Base-by-base conservation (phyloP, 2,797 vertebrate species). In the Chelon auratus region DNA sequence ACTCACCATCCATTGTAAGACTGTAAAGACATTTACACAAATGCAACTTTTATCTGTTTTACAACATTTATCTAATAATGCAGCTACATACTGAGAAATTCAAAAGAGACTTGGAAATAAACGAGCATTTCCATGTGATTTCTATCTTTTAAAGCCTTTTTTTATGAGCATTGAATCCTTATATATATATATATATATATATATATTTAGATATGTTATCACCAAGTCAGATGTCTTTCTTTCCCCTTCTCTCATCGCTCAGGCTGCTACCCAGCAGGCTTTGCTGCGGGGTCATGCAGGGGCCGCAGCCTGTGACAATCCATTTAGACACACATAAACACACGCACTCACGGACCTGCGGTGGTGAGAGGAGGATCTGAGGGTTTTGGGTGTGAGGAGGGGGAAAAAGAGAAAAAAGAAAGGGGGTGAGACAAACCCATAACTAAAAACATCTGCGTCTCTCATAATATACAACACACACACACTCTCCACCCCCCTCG, bases 391-490 rank as follows among this genome's bases (percentile, higher is more conserved):
- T 81, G 86, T 81, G 83, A 74, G 82, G 81, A 77, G 48, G 93
- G 94, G 94, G 94, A 78, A n/a, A 33, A 33, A 26, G 24, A 26
- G 3, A 26, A 33, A 33, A 7, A 33, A 33, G 6, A 33, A 33
- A 33, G 5, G 70, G 93, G 93, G 92, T 93, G 94, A 94, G 93
- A 95, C 93, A 94, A 94, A 88, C 92, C 86, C 83, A 48, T 97
- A 99, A 98, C 95, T 83, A 88, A 94, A 97, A 97, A 94, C 97
- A 99, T 95, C 95, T 98, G 96, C 90, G 93, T 92, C 84, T 88
- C 92, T 94, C 92, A 95, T 94, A 96, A 95, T 94, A 94, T 92
- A 68, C 61, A 67, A 17, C 45, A 51, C 63, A 66, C 61, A 68
- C 61, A 68, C 53, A 72, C 61, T 72, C 60, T 2, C 37, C 56